Base-by-base conservation (phyloP, 2,797 vertebrate genomes). In the Poeciliopsis gracilis region DNA sequence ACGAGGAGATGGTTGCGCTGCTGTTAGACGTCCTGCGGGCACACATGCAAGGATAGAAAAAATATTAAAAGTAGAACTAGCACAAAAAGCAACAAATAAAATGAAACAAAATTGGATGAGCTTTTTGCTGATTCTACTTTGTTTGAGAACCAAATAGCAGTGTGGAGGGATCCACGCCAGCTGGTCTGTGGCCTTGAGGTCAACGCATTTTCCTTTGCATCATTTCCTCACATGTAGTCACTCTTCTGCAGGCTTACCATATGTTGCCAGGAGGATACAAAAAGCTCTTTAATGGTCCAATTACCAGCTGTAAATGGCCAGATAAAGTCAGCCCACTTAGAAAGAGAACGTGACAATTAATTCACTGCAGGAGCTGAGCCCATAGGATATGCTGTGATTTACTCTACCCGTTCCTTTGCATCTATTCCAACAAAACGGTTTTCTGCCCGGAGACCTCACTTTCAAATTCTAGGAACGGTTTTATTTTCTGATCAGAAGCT, bases 1-100 rank as follows among this genome's bases (percentile, higher is more conserved):
- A 97, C 53, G 97, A 97, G 70, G 97, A 98, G 86, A 97, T 91
- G 0, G 97, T 97, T 75, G 95, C 97, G 73, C 95, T 98, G 95
- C 97, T 98, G 91, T 96, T 97, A 16, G 97, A 98, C 0, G 97
- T 97, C 94, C 97, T 98, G 89, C 46, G 76, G 33, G 53, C 73
- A 79, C 69, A 84, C 41, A 81, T 7, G 38, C 57, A 76, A 12
- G 70, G 70, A 75, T 41, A 70, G 57, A 78, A 51, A 70, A 59
- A 33, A 0, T 23, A 43, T 78, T 74, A 73, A 80, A 41, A 30
- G 55, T 53, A 33, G 82, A 51, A 73, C 57, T 77, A 43, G 88
- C 59, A 46, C 30, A 91, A 67, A 75, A 55, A 73, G 73, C 82
- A 43, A 81, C 74, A 86, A 82, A 84, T 53, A 89, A 63, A 84